A percentile compares a stretch with the other conserved stretches of the same genome.
Evolutionary conservation across 2,797 vertebrate genomes (phyloP).

Genomic region (Erethizon dorsatum): DNA sequence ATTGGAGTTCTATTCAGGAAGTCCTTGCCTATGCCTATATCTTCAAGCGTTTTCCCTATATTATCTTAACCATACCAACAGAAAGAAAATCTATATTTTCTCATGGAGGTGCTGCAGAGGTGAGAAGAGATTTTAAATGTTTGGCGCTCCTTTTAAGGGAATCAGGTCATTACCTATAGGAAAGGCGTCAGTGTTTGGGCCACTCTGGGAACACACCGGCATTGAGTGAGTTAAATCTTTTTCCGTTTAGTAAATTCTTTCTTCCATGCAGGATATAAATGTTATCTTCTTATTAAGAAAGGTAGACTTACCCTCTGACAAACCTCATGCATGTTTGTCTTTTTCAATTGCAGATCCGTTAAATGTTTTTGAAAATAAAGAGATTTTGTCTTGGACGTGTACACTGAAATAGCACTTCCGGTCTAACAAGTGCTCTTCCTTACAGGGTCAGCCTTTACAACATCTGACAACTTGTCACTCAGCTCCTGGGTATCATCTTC

Average conservation of each 20-base stretch:
- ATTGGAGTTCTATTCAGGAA: not conserved
- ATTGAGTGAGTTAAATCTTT: not conserved
- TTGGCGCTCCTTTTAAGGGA: not conserved
- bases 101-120: not conserved
- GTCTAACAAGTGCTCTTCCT: slow-evolving; percentile 73
- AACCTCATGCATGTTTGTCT: not conserved
- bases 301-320: not conserved
- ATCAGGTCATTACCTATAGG: not conserved
- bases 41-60: not conserved
- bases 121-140: not conserved
- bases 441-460: slow-evolving; percentile 97
- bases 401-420: not conserved
- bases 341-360: not conserved
- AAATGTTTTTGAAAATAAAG: slow-evolving; percentile 22
- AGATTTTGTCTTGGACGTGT: not conserved
- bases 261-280: not conserved
- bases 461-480: slow-evolving; percentile 97
- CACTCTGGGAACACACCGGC: not conserved
- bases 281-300: not conserved
- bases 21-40: not conserved
- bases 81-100: not conserved
- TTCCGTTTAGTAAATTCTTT: not conserved
- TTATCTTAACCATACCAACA: not conserved
- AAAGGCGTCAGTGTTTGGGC: not conserved
- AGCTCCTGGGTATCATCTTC: slow-evolving; percentile 98